Evolutionary conservation across 2,888 invertebrate species (phyloP), one percentile per base, ranked within the genome.

Genomic region (Teleogryllus oceanicus): DNA sequence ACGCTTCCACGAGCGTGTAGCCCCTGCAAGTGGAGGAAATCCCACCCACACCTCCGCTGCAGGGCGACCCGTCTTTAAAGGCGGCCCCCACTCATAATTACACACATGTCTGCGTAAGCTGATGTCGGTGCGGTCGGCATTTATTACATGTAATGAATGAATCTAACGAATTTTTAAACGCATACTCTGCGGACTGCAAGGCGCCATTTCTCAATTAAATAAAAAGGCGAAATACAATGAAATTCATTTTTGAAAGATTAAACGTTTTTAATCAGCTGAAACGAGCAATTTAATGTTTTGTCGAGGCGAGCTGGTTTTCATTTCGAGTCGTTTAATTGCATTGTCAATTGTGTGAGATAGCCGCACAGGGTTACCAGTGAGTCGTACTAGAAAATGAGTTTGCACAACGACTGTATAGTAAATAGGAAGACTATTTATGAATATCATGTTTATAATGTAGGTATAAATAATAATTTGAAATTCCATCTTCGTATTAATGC

Each of bases 241-340:
- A 62, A 62, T 62, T 62, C 62, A n/a, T 62, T 62, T 62, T 62
- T 62, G 62, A 62, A 62, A 62, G 62, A 62, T 62, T 62, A 62
- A 62, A 62, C n/a, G 62, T 62, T 62, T 37, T 62, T 62, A 62
- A 62, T 62, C 62, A 62, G 62, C 62, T 62, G n/a, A 62, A 62
- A 62, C 62, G 62, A 18, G 62, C 62, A 13, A 62, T 62, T 62
- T 62, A 62, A 62, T 62, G n/a, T 62, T 62, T 62, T 5, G 62
- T 13, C 62, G 62, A 62, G n/a, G 16, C 62, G n/a, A 13, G 62
- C 37, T 8, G 37, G 37, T 37, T 62, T 62, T 62, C 62, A 62
- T 62, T 62, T 62, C 62, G 16, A 62, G 62, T n/a, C 62, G 62
- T 62, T 62, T 62, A 13, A 62, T 62, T 62, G 62, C 62, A 62